phyloP scores from a whole-genome alignment of 2,113 vertebrate genomes.

The Alosa alosa region DNA sequence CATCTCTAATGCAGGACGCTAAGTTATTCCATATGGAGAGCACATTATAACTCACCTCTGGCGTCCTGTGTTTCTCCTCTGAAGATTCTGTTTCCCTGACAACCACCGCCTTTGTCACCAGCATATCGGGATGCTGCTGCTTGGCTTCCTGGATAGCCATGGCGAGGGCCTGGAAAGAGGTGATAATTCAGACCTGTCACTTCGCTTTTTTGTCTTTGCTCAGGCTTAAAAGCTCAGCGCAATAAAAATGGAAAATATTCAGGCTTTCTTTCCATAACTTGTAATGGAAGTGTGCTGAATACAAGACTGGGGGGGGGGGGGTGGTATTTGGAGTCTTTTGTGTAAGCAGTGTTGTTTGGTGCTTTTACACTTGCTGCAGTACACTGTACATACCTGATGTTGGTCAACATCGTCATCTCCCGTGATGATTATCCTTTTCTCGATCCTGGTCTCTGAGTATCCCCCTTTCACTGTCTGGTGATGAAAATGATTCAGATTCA shows the following conservation, averaged over 20 bases:
- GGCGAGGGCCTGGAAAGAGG: conserved; percentile 82
- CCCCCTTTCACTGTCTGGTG: conserved; percentile 96
- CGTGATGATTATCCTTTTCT: conserved; percentile 98
- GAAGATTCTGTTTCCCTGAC: conserved; percentile 96
- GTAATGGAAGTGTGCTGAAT: not conserved
- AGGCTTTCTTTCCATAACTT: not conserved
- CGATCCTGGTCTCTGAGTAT: conserved; percentile 96
- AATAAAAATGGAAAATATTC: not conserved
- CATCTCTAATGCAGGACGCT: not conserved
- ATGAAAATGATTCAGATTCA: not conserved
- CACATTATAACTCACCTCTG: conserved; percentile 72
- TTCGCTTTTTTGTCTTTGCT: not conserved
- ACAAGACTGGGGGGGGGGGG: not conserved
- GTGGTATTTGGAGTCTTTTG: not conserved
- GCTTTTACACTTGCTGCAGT: not conserved
- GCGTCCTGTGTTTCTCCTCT: conserved; percentile 83
- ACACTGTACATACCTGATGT: conserved; percentile 81
- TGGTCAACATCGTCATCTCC: conserved; percentile 98
- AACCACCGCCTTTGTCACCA: conserved; percentile 98
- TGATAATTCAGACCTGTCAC: not conserved
- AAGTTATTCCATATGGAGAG: not conserved
- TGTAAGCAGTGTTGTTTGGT: not conserved
- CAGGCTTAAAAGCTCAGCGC: not conserved
- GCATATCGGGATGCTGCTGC: conserved; percentile 97
- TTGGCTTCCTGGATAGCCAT: conserved; percentile 98